These are phyloP conservation scores for Nothoprocta pentlandii DNA, from an alignment of 2,113 vertebrate genomes.

Conservation along the genomic window DNA sequence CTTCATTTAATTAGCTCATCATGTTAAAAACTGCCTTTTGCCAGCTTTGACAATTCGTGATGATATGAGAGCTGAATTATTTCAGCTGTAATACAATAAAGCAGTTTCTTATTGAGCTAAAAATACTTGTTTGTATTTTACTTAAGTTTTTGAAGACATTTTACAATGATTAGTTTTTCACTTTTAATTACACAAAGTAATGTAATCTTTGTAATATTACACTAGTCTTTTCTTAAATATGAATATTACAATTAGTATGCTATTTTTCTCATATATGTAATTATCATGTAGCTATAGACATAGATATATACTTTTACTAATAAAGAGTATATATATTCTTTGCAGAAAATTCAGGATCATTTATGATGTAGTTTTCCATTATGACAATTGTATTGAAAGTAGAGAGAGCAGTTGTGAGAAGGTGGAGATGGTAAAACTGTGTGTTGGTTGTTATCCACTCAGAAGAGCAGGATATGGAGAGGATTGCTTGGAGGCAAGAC, in stretches of 20 bases:
- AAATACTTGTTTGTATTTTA: neutral
- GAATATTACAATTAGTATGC: neutral
- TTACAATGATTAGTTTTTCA: neutral
- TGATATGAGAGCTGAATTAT: neutral
- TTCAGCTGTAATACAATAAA: neutral
- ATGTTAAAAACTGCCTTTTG: neutral
- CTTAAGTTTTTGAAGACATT: neutral
- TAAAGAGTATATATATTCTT: neutral
- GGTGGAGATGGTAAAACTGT: neutral
- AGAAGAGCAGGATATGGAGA: rapidly evolving
- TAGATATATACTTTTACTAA: neutral
- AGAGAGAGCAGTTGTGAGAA: neutral
- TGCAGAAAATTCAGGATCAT: neutral
- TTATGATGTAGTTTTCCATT: neutral
- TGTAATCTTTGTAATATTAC: neutral
- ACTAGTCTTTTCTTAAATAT: neutral
- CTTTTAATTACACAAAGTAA: neutral
- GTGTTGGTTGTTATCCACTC: neutral
- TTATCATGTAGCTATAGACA: neutral
- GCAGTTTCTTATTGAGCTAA: neutral
- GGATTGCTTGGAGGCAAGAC: neutral
- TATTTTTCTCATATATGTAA: neutral
- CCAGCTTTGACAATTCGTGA: neutral
- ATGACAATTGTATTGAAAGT: neutral
- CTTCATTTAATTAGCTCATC: neutral